Conservation (phyloP, 2,113 vertebrate species). For the Solea senegalensis region DNA sequence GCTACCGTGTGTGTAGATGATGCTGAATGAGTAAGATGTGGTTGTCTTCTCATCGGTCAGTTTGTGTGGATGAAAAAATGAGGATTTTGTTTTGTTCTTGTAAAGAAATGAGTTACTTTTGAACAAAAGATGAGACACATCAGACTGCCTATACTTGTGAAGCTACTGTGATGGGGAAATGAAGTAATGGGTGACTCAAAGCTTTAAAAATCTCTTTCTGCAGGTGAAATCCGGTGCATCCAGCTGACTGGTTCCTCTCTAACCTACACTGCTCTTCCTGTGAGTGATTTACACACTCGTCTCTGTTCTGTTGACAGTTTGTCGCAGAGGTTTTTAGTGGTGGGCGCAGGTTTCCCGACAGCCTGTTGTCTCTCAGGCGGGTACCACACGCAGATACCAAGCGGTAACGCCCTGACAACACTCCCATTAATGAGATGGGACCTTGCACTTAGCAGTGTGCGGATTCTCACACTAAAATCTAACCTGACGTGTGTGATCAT, state of each 20-base stretch:
- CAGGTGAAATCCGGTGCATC: too few relatives aligned
- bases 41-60: too few relatives aligned
- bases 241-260: constrained; percentile 27
- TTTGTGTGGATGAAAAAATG: too few relatives aligned
- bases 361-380: constrained; percentile 80
- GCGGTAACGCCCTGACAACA: constrained; percentile 70
- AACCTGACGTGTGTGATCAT: constrained; percentile 78
- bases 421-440: constrained; percentile 76
- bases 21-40: too few relatives aligned
- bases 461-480: constrained; percentile 57
- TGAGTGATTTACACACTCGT: constrained; percentile 64
- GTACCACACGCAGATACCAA: constrained; percentile 74
- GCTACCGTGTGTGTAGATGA: too few relatives aligned
- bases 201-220: too few relatives aligned
- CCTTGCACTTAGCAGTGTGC: constrained; percentile 41
- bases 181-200: too few relatives aligned
- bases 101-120: too few relatives aligned
- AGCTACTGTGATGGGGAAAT: too few relatives aligned
- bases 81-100: too few relatives aligned
- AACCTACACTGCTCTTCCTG: background rate
- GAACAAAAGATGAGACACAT: too few relatives aligned
- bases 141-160: too few relatives aligned
- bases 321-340: constrained; percentile 79
- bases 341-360: constrained; percentile 79
- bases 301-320: constrained; percentile 22